Base-by-base conservation (phyloP, 2,888 invertebrate genomes). In the Ichneumon xanthorius region DNA sequence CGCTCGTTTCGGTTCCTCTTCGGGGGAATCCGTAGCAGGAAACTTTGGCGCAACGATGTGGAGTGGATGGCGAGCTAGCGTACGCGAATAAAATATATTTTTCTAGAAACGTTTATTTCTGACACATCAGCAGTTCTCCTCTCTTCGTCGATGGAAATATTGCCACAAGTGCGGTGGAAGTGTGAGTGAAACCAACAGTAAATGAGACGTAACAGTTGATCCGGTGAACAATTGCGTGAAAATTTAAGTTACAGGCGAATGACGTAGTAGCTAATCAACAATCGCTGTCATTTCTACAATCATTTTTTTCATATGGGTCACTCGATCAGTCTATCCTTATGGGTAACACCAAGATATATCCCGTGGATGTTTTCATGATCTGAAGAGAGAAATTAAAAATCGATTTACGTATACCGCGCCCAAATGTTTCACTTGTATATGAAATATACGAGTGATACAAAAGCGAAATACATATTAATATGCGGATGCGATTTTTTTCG, bases 301-400 rank as follows among this genome's bases (percentile, higher is more conserved):
- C 30, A 30, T 19, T 79, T 37, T 48, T 50, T 11, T 7, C 1
- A 14, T 53, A 6, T 4, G 48, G n/a, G 37, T 71, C 26, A 80
- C 22, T 78, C 72, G 55, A 63, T 22, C 72, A 73, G 48, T 58
- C 84, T 80, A 61, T 84, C 80, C 70, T 87, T 89, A 86, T 85
- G 73, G 88, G 70, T 37, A 89, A 55, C 55, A 90, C 85, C 22
- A 89, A 89, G 11, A 89, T 61, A 70, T 89, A 89, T 30, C 88
- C 89, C 77, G 87, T 75, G 9, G 88, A 88, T 9, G 86, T 88
- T 78, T 88, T 87, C 77, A 89, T 80, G 55, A 88, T 85, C 87
- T 89, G 48, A 48, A 19, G 11, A 37, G 78, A 50, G 30, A 0
- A n/a, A 75, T 61, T 4, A 55, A 58, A 58, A 53, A 7, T 6